These are phyloP conservation scores for Phaetusa simplex DNA, from an alignment of 2,113 vertebrate genomes.

Conservation along the genomic window DNA sequence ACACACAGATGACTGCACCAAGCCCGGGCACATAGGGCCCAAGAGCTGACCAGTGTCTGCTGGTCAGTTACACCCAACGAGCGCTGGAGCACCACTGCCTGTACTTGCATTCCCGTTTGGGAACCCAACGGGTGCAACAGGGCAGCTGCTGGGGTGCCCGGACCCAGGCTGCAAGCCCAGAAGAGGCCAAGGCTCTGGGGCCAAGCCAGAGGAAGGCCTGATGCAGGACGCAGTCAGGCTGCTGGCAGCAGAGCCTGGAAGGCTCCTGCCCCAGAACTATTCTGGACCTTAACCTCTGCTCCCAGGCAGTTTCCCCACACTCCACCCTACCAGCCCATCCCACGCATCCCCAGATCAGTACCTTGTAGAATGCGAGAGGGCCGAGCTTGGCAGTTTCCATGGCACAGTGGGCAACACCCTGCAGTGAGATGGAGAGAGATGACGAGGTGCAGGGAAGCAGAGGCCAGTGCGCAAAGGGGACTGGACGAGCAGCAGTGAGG, in stretches of 20 bases:
- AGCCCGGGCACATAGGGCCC: not conserved
- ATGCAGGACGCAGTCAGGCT: not conserved
- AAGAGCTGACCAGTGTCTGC: not conserved
- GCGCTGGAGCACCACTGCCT: not conserved
- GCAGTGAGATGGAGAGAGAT: not conserved
- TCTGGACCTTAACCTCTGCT: not conserved
- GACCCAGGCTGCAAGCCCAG: not conserved
- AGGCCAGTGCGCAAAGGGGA: rapidly evolving
- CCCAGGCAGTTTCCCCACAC: not conserved
- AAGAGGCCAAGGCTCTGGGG: rapidly evolving
- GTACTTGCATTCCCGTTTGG: not conserved
- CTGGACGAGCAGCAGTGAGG: not conserved
- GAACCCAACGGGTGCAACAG: not conserved
- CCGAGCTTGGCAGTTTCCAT: conserved; percentile 88
- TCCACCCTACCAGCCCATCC: not conserved
- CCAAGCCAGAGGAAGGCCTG: not conserved
- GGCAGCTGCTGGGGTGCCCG: not conserved
- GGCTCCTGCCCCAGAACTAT: not conserved
- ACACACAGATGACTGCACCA: not conserved
- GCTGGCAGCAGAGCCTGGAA: not conserved
- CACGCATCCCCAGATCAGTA: not conserved
- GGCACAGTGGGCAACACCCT: conserved; percentile 90
- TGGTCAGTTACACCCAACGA: not conserved
- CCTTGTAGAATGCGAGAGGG: conserved; percentile 94
- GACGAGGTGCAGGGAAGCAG: not conserved